Conservation (phyloP, 2,797 vertebrate genomes). For the Cuniculus paca region DNA sequence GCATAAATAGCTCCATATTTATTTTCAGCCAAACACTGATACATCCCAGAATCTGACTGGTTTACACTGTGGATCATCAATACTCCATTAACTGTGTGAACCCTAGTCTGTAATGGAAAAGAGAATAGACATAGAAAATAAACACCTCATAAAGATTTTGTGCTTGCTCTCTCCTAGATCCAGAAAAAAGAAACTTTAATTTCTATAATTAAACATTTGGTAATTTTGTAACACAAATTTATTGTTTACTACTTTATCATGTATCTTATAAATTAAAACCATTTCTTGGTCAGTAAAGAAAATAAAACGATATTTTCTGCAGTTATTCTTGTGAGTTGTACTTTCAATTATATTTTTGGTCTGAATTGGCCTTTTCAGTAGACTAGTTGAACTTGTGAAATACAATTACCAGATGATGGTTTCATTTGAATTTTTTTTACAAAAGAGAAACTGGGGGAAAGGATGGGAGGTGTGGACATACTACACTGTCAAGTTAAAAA, state of each 20-base stretch:
- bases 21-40: slow-evolving; percentile 97
- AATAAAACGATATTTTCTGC: not conserved
- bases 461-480: not conserved
- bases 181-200: not conserved
- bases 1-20: slow-evolving; percentile 95
- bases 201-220: not conserved
- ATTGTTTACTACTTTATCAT: not conserved
- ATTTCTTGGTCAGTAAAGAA: not conserved
- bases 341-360: slow-evolving; percentile 35
- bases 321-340: not conserved
- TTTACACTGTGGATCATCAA: slow-evolving; percentile 93
- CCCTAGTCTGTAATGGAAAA: slow-evolving; percentile 91
- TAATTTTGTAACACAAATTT: not conserved
- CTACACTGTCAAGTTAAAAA: not conserved
- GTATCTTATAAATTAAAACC: not conserved
- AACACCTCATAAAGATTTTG: not conserved
- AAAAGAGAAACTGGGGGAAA: not conserved
- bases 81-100: slow-evolving; percentile 94
- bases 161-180: not conserved
- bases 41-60: slow-evolving; percentile 96
- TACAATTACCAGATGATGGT: not conserved
- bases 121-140: slow-evolving; percentile 57
- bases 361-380: not conserved
- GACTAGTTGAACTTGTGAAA: not conserved
- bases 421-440: not conserved